phyloP scores from a whole-genome alignment of 2,888 invertebrate species.

The Clepsis dumicolana region DNA sequence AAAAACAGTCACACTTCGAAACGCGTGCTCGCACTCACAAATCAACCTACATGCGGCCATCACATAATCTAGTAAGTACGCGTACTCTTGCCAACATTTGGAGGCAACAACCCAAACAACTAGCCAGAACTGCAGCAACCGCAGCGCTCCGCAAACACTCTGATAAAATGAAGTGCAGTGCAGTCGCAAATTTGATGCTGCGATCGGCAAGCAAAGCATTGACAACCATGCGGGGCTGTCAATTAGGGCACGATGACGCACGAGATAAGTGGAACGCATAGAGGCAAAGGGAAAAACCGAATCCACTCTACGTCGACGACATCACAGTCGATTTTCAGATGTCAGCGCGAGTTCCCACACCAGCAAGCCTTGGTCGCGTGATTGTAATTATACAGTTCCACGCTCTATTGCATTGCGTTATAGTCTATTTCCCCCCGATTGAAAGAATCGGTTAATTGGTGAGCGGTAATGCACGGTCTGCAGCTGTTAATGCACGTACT shows the following conservation, averaged over 20 bases:
- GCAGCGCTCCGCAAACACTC: constrained; percentile 38
- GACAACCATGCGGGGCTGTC: constrained; percentile 42
- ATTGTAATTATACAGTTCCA: constrained; percentile 1
- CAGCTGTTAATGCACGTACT: constrained; percentile 39
- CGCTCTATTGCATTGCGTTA: not conserved
- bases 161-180: constrained; percentile 32
- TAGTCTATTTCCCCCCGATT: constrained; percentile 8
- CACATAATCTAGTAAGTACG: constrained; percentile 17
- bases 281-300: not conserved
- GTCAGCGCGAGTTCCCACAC: constrained; percentile 6
- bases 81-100: constrained; percentile 10
- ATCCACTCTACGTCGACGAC: not conserved
- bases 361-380: constrained; percentile 3
- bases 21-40: not conserved
- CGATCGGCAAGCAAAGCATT: constrained; percentile 42
- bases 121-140: constrained; percentile 27
- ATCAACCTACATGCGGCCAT: not conserved
- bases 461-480: constrained; percentile 32
- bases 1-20: not conserved
- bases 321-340: constrained; percentile 15
- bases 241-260: constrained; percentile 38
- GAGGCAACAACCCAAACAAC: constrained; percentile 27
- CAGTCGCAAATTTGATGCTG: constrained; percentile 41
- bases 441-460: constrained; percentile 30
- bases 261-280: constrained; percentile 39